Base-by-base conservation (phyloP, 2,113 vertebrate genomes). In the Pionites leucogaster region DNA sequence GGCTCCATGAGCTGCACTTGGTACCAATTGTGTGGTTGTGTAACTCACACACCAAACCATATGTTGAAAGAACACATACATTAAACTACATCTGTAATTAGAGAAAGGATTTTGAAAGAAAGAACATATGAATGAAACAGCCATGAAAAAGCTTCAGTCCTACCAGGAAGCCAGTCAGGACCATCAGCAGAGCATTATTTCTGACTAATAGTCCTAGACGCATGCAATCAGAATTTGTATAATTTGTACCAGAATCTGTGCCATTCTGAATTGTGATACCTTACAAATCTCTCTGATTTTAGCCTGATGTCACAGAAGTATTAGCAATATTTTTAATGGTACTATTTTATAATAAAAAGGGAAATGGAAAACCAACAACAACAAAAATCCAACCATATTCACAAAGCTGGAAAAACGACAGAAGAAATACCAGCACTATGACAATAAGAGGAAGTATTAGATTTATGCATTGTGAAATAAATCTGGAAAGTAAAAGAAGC, bases 401-500 rank as follows among this genome's bases (percentile, higher is more conserved):
- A 92, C 64, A 86, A 88, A 93, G 76, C 47, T 92, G 85, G 69
- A 83, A 90, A 55, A 70, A 25, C 0, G 10, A 86, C n/a, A 84
- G 35, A 79, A 90, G 35, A 94, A 95, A 95, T 86, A 81, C 47
- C 92, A 96, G 44, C 42, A 35, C 24, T 81, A 11, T 33, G 47
- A 90, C 90, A 94, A 78, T 82, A 75, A 63, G 68, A 88, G 79
- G 87, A 95, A 94, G 29, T 33, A n/a, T 83, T 86, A 81, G 65
- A 93, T 84, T 95, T 83, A 83, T 77, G 79, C 63, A 47, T 60
- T 86, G 72, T 93, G 76, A 94, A 96, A 90, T 67, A 81, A 86
- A 83, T 80, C 57, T 88, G 82, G 57, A 71, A 88, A 86, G 52
- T 37, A 86, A 86, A 84, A 93, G 75, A 86, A 81, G 64, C 31